Base-by-base conservation (phyloP, 2,888 invertebrate species). In the Tineola bisselliella region DNA sequence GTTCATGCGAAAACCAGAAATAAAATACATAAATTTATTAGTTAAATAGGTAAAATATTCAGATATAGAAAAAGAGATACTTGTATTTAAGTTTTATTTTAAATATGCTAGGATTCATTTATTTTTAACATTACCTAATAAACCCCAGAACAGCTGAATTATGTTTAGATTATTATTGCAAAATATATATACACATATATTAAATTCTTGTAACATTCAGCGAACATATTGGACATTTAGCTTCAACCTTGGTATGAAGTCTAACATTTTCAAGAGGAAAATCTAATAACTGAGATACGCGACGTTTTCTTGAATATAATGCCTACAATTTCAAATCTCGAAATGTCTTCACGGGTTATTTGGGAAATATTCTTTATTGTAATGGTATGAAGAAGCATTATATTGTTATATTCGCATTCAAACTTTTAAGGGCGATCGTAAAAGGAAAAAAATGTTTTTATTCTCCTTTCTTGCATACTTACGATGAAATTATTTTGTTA, bases 241-340 rank as follows among this genome's bases (percentile, higher is more conserved):
- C 25, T 25, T 25, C 5, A 38, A 12, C 38, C 3, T 38, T 38
- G 3, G n/a, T 38, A 38, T 38, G n/a, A 38, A 38, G n/a, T 48
- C 48, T 13, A 48, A 48, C 13, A 48, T 48, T 13, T 48, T 48
- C 12, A 48, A 15, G 48, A 48, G 15, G 67, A 71, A 74, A 80
- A 80, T 77, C 78, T 77, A 79, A 80, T 79, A 79, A 77, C 74
- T 70, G 68, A 73, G 72, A 76, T 74, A 72, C 54, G 74, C 73
- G 68, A 72, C 70, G 68, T 72, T 75, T 73, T 72, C 72, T 64
- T 67, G 68, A 69, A 68, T 73, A 74, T 79, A 76, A 79, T 76
- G 75, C 72, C 70, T 73, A 76, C 77, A 79, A 78, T 79, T 79
- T 78, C 74, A 75, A 79, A 77, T 77, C 76, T 73, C 74, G 71